Evolutionary conservation across 1,140 invertebrate species (phyloP).

Genomic region (Hycleus phaleratus): DNA sequence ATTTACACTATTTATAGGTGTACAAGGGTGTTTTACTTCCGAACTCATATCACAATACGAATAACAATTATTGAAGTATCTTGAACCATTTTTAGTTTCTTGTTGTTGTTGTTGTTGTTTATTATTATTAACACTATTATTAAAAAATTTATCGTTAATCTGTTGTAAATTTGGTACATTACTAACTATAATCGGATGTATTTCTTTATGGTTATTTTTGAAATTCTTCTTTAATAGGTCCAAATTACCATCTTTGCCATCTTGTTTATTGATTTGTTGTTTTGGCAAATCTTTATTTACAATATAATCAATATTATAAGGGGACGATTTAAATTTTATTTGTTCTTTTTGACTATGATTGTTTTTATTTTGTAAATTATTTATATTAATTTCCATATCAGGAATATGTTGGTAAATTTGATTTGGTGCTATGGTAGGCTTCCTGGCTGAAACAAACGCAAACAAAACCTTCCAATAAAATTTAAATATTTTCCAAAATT

Average conservation of each 20-base stretch:
- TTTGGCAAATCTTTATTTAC: background rate
- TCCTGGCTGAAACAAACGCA: conserved; percentile 39
- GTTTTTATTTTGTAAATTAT: background rate
- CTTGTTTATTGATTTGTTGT: background rate
- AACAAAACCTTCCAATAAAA: conserved; percentile 21
- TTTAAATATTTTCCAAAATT: background rate
- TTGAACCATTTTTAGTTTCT: background rate
- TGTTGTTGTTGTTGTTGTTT: background rate
- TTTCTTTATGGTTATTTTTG: background rate
- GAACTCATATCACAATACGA: conserved; percentile 18
- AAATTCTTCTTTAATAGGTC: background rate
- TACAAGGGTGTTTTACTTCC: conserved; percentile 33
- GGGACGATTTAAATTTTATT: conserved; percentile 4
- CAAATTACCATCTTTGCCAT: background rate
- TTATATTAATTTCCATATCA: no score
- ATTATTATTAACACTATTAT: background rate
- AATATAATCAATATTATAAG: conserved; percentile 17
- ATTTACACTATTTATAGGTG: conserved; percentile 24
- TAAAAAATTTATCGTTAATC: background rate
- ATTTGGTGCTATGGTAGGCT: conserved; percentile 31
- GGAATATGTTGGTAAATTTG: conserved; percentile 1
- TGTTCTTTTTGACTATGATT: conserved; percentile 2
- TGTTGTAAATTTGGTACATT: no score
- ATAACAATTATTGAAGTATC: background rate
- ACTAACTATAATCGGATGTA: background rate